Evolutionary conservation across 2,113 vertebrate genomes (phyloP), one percentile per base, ranked within the genome.

Genomic region (Chauna torquata): DNA sequence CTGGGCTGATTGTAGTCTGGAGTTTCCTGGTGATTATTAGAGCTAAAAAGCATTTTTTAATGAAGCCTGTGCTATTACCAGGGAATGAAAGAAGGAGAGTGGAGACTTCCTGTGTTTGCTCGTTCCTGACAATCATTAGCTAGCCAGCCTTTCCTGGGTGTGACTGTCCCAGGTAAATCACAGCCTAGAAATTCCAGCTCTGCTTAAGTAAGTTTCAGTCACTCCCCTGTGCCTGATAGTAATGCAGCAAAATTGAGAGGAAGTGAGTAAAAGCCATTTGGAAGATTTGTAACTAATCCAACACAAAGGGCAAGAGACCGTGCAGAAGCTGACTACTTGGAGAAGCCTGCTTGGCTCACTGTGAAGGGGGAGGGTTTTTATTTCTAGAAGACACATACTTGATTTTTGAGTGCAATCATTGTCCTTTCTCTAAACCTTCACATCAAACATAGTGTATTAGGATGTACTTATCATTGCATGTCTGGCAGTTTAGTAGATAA

Each of bases 41-140:
- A 88, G 24, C 81, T 87, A 90, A 74, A 84, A 90, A 96, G 55
- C 62, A 74, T 90, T 92, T 86, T 76, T 74, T 88, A 40, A 91
- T 52, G 83, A 90, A 91, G 75, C 66, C 69, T 79, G 49, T n/a
- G 7, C 52, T 95, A 52, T 94, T 95, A 88, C 34, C 54, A 74
- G 72, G 69, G 91, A 94, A 36, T 49, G 71, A 87, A 84, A 82
- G 69, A 87, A 79, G 23, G 54, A 68, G 49, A 92, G 66, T 1
- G 5, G 82, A 83, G 55, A 69, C 28, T 85, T 92, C 69, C 84
- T 30, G 32, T 92, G 82, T 85, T 93, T 89, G 70, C 80, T 86
- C 68, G 74, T 90, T 97, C 88, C 65, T 95, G 62, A 81, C 61
- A 83, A 64, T 93, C 57, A 92, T 91, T 97, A 88, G 65, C 88